phyloP scores from a whole-genome alignment of 2,113 vertebrate species.

The Scophthalmus maximus region DNA sequence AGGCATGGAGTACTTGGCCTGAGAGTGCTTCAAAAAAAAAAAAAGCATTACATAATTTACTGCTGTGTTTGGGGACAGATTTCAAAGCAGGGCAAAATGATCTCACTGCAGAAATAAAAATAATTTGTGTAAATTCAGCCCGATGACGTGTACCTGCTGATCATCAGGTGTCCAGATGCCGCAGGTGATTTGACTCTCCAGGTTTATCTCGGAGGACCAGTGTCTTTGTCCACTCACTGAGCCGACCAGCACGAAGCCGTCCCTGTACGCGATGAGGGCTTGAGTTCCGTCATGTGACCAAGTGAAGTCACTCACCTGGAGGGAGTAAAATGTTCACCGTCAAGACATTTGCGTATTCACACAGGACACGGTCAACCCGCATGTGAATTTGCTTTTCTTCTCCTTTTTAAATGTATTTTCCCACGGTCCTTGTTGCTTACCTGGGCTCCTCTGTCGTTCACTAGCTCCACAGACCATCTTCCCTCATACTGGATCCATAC shows the following conservation, averaged over 20 bases:
- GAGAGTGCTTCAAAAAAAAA: background rate
- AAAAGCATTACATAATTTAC: background rate
- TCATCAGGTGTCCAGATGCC: constrained; percentile 99
- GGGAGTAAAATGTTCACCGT: constrained; percentile 5
- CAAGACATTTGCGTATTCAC: background rate
- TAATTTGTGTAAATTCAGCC: background rate
- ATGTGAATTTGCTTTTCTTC: too few species aligned
- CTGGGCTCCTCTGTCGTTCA: constrained; percentile 95
- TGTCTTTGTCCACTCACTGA: constrained; percentile 99
- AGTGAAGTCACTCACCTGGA: constrained; percentile 96
- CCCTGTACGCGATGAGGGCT: constrained; percentile 96
- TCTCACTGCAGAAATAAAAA: background rate
- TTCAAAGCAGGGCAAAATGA: background rate
- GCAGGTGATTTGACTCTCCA: constrained; percentile 99
- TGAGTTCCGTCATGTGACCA: constrained; percentile 99
- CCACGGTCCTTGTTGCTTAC: background rate
- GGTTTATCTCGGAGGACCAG: constrained; percentile 99
- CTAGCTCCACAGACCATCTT: constrained; percentile 97
- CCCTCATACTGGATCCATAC: constrained; percentile 99
- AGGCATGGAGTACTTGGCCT: background rate
- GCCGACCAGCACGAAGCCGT: constrained; percentile 97
- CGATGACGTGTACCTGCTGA: constrained; percentile 88
- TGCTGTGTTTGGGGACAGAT: background rate
- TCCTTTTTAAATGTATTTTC: too few species aligned
- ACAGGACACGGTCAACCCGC: too few species aligned